Percentiles rank a stretch among this genome's conserved stretches.
These are phyloP conservation scores for Scylla paramamosain DNA, from an alignment of 1,140 invertebrate species.

Conservation along the genomic window DNA sequence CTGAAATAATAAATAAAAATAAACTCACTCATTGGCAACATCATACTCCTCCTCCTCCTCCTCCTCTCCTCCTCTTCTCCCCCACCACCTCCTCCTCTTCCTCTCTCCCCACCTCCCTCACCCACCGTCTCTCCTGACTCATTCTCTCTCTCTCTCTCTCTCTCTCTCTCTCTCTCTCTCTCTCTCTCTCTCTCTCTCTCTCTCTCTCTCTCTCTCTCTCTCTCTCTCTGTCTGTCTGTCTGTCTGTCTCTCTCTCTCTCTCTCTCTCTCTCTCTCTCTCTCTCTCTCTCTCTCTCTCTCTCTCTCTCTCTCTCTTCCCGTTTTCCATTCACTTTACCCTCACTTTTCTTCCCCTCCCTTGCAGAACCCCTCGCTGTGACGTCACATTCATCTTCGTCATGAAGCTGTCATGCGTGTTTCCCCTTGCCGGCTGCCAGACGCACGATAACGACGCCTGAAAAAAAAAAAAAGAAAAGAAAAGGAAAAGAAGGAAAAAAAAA, in stretches of 20 bases:
- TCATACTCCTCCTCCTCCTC: not conserved
- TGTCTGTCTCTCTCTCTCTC: conserved; percentile 39
- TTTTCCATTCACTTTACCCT: conserved; percentile 42
- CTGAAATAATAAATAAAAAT: not conserved
- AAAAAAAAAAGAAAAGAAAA: not conserved
- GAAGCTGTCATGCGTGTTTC: conserved; percentile 73
- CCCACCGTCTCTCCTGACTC: conserved; percentile 18
- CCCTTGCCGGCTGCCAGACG: conserved; percentile 66
- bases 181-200: conserved; percentile 45
- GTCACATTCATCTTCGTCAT: conserved; percentile 76
- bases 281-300: not conserved
- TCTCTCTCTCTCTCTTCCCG: not conserved
- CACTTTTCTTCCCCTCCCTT: conserved; percentile 68
- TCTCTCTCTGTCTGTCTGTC: conserved; percentile 33
- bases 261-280: conserved; percentile 48
- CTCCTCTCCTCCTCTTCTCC: not conserved
- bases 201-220: conserved; percentile 1
- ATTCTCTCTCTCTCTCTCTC: not conserved
- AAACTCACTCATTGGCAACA: conserved; percentile 4
- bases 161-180: not conserved
- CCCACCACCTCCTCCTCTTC: not conserved
- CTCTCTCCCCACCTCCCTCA: not conserved
- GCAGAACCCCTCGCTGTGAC: conserved; percentile 72
- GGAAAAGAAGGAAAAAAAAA: too few species aligned
- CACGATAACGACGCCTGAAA: conserved; percentile 35